Percentiles rank a stretch among this genome's conserved stretches.
phyloP scores from a whole-genome alignment of 2,888 invertebrate genomes.

The Mactromeris polynyma region DNA sequence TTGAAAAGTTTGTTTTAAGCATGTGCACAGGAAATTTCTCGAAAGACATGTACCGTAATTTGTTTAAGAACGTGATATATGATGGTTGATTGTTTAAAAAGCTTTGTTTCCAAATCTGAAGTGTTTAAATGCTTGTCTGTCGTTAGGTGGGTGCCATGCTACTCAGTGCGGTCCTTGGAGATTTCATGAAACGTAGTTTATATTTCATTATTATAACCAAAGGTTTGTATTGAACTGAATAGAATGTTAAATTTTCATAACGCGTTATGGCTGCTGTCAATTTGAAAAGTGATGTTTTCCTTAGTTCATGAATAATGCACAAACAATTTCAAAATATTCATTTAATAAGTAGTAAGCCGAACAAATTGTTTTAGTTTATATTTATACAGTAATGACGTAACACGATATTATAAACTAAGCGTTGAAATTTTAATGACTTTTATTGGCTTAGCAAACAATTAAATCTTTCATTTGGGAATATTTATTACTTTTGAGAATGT shows the following conservation, averaged over 20 bases:
- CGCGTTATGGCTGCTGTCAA: background rate
- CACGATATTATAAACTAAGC: background rate
- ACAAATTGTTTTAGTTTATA: background rate
- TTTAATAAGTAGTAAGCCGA: background rate
- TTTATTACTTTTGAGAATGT: too few relatives aligned
- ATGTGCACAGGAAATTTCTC: too few relatives aligned
- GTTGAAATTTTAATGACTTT: conserved; percentile 1
- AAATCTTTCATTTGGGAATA: too few relatives aligned
- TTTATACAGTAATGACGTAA: background rate
- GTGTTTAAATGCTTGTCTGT: background rate
- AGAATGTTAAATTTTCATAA: background rate
- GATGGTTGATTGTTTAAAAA: too few relatives aligned
- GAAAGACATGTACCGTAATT: too few relatives aligned
- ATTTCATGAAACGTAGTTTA: background rate
- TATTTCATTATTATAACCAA: background rate
- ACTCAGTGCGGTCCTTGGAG: background rate
- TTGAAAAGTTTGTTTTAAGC: too few relatives aligned
- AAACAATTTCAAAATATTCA: background rate
- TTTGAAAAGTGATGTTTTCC: background rate
- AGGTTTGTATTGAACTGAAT: background rate
- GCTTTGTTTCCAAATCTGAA: too few relatives aligned
- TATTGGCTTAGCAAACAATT: background rate
- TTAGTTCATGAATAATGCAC: background rate
- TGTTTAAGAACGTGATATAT: too few relatives aligned
- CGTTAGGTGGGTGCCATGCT: background rate